Evolutionary conservation across 2,888 invertebrate species (phyloP).

Genomic region (Catocala sponsa): DNA sequence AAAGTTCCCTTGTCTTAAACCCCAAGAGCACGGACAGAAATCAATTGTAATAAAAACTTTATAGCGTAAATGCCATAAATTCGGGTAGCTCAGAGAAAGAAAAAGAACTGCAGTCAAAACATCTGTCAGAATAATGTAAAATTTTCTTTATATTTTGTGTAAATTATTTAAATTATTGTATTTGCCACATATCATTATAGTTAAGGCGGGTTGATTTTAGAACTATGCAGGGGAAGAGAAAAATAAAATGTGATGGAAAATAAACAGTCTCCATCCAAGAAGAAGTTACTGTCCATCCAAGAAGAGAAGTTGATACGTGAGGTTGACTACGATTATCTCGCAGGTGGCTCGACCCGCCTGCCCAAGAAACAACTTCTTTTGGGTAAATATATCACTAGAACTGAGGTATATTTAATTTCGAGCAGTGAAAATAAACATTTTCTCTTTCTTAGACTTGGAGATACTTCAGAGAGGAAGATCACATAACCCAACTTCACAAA

Average conservation of each 20-base stretch:
- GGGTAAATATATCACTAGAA: conserved; percentile 53
- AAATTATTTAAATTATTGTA: conserved; percentile 62
- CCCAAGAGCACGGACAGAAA: neutral
- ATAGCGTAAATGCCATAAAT: conserved; percentile 26
- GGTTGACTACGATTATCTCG: conserved; percentile 69
- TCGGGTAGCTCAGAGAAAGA: conserved; percentile 47
- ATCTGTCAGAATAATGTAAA: conserved; percentile 68
- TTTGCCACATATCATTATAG: conserved; percentile 49
- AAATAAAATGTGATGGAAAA: conserved; percentile 86
- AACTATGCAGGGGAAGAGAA: conserved; percentile 80
- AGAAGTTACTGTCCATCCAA: conserved; percentile 74
- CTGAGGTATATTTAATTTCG: conserved; percentile 5
- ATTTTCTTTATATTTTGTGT: conserved; percentile 53
- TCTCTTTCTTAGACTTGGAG: conserved; percentile 65
- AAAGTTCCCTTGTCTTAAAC: neutral
- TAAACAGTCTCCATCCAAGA: conserved; percentile 79
- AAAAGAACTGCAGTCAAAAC: conserved; percentile 50
- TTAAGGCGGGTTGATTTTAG: conserved; percentile 56
- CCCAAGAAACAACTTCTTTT: conserved; percentile 66
- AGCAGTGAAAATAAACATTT: conserved; percentile 15
- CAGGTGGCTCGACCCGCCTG: conserved; percentile 52
- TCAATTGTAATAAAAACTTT: neutral
- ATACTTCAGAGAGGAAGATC: conserved; percentile 66
- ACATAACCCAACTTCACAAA: conserved; percentile 63
- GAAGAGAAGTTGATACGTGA: conserved; percentile 76